phyloP scores from a whole-genome alignment of 2,888 invertebrate genomes.

The Papilio demoleus region DNA sequence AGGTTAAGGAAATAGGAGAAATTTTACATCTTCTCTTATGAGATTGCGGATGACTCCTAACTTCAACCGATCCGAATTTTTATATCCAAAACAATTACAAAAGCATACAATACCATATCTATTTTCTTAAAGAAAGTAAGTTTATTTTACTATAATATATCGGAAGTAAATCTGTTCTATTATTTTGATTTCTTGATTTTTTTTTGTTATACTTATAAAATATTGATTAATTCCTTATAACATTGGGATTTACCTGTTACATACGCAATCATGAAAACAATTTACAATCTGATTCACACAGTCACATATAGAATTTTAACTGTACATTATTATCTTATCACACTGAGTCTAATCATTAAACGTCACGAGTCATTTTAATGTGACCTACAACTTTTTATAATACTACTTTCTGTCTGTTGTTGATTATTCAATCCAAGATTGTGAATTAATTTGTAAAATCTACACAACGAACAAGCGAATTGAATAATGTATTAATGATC shows the following conservation, averaged over 20 bases:
- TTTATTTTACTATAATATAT: too few relatives aligned
- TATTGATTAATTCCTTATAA: not conserved
- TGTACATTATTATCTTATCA: constrained; percentile 1
- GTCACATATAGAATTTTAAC: not conserved
- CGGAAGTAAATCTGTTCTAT: too few relatives aligned
- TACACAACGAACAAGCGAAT: not conserved
- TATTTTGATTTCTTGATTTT: too few relatives aligned
- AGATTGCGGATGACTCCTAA: not conserved
- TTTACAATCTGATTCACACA: not conserved
- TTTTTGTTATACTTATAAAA: too few relatives aligned
- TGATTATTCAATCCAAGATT: not conserved
- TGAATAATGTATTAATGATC: too few relatives aligned
- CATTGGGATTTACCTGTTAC: not conserved
- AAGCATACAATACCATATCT: not conserved
- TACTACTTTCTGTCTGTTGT: not conserved
- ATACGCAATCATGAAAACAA: not conserved
- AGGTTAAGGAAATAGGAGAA: not conserved
- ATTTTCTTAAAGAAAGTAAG: too few relatives aligned
- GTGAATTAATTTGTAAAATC: not conserved
- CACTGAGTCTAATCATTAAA: not conserved
- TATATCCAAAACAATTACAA: not conserved
- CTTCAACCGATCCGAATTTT: not conserved
- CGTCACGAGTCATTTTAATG: not conserved
- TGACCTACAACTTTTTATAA: constrained; percentile 4
- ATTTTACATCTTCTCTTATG: not conserved